These are phyloP conservation scores for Suricata suricatta DNA, from an alignment of 2,113 vertebrate genomes.

Conservation along the genomic window DNA sequence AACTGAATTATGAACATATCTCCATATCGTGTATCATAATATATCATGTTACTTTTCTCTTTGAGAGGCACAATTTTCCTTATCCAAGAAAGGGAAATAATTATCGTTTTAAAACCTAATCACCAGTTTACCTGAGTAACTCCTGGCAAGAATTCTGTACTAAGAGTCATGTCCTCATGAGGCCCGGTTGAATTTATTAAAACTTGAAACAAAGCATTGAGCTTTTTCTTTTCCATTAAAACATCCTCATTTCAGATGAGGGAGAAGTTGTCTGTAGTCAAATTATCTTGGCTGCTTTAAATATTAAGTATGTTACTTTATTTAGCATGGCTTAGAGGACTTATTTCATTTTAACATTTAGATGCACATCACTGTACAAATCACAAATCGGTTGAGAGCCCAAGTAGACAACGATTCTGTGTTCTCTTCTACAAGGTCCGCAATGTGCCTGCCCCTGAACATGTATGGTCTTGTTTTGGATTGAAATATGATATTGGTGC, in stretches of 20 bases:
- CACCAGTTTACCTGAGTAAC: conserved; percentile 22
- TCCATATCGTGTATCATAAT: neutral
- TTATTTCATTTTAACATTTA: conserved; percentile 25
- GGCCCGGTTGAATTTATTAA: neutral
- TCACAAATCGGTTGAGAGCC: neutral
- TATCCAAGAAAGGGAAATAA: neutral
- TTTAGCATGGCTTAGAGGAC: neutral
- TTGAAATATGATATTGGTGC: neutral
- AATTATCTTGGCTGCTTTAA: conserved; percentile 47
- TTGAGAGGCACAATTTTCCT: neutral
- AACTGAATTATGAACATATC: conserved; percentile 23
- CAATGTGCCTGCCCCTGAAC: neutral
- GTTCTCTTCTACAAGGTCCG: neutral
- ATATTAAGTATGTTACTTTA: neutral
- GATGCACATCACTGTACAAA: neutral
- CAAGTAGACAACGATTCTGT: neutral
- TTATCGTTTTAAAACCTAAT: conserved; percentile 33
- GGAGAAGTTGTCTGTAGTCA: neutral
- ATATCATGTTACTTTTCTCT: neutral
- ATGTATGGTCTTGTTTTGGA: neutral
- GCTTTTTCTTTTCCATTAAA: conserved; percentile 12
- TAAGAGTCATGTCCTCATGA: neutral
- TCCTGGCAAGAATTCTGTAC: neutral
- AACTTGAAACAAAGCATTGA: neutral
- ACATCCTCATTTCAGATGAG: conserved; percentile 7